Conservation (phyloP, 2,888 invertebrate genomes). For the Drosophila koepferae region DNA sequence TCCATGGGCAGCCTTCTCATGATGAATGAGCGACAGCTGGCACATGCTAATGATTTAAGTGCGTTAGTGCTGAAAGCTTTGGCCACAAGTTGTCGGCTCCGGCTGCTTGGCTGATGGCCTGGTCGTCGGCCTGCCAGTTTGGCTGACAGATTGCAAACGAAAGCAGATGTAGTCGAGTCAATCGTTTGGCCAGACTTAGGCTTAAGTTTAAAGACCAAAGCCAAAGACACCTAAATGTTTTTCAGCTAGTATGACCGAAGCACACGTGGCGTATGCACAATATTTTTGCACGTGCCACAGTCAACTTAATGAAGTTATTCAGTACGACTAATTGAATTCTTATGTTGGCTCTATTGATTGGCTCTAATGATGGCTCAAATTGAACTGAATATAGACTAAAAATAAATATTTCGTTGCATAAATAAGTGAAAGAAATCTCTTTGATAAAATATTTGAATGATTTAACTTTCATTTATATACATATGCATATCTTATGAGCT, state of each 20-base stretch:
- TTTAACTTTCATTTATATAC: not conserved
- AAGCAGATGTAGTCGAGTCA: constrained; percentile 21
- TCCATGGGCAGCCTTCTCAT: constrained; percentile 4
- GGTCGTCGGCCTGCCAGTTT: constrained; percentile 20
- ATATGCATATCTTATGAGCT: not conserved
- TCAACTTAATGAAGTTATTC: constrained; percentile 26
- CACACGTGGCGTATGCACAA: constrained; percentile 37
- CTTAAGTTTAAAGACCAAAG: constrained; percentile 20
- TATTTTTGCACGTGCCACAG: constrained; percentile 41
- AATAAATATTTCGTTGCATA: not conserved
- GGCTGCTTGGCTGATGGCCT: not conserved
- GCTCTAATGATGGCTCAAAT: not conserved
- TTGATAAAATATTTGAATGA: not conserved
- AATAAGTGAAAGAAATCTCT: not conserved
- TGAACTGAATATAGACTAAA: too few species aligned
- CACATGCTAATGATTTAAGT: constrained; percentile 36
- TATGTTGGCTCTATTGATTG: constrained; percentile 4
- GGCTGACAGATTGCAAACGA: constrained; percentile 38
- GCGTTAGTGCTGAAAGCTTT: constrained; percentile 21
- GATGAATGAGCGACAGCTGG: constrained; percentile 17
- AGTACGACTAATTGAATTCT: constrained; percentile 34
- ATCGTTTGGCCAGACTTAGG: constrained; percentile 32
- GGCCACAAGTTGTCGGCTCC: constrained; percentile 26
- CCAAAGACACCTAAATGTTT: not conserved
- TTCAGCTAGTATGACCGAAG: not conserved